These are phyloP conservation scores for Xanthorhoe spadicearia DNA, from an alignment of 2,888 invertebrate genomes.

Conservation along the genomic window DNA sequence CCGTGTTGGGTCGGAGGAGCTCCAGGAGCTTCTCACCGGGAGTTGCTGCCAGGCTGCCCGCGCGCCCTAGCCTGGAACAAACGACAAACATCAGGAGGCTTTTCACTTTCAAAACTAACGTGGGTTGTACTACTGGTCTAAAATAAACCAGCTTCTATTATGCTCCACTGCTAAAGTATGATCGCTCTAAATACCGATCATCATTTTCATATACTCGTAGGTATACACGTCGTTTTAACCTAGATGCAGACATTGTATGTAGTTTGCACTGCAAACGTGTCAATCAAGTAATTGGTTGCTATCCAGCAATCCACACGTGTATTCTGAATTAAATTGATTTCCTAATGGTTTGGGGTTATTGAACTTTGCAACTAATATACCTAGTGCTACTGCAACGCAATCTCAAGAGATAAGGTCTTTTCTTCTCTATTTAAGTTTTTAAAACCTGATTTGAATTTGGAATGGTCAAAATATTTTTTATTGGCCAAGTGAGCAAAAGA, in stretches of 20 bases:
- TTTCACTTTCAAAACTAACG: not conserved
- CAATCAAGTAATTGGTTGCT: not conserved
- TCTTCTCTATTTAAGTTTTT: too few relatives aligned
- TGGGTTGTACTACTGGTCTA: too few relatives aligned
- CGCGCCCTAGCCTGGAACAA: conserved; percentile 72
- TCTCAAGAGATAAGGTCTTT: not conserved
- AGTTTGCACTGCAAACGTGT: not conserved
- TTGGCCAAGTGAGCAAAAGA: too few relatives aligned
- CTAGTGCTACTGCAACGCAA: not conserved
- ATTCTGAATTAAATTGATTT: not conserved
- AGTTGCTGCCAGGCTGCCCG: conserved; percentile 79
- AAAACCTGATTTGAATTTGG: too few relatives aligned
- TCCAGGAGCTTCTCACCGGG: conserved; percentile 83
- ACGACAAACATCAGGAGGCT: not conserved
- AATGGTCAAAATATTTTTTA: too few relatives aligned
- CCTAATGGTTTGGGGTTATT: not conserved
- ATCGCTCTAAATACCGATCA: too few relatives aligned
- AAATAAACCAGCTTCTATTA: too few relatives aligned
- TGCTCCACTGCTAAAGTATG: too few relatives aligned
- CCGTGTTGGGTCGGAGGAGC: conserved; percentile 76
- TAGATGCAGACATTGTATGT: not conserved
- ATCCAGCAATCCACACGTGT: not conserved
- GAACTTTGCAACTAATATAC: not conserved
- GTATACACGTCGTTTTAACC: too few relatives aligned
- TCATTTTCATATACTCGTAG: too few relatives aligned